Conservation (phyloP, 2,113 vertebrate species). For the Lycocorax pyrrhopterus region DNA sequence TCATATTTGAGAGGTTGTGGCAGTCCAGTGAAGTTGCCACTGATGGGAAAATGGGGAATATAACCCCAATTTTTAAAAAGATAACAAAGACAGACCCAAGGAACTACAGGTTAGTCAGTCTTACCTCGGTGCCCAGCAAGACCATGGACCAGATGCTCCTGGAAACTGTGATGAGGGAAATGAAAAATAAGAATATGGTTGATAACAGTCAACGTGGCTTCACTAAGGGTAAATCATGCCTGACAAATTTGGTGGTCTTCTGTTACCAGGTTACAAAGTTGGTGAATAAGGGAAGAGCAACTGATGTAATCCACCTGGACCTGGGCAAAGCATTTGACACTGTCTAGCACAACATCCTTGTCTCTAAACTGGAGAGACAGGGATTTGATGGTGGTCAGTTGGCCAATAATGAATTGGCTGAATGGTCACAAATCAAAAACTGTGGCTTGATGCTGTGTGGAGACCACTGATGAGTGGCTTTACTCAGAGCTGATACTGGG, state of each 20-base stretch:
- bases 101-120: background rate
- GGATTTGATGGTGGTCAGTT: background rate
- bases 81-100: background rate
- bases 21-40: background rate
- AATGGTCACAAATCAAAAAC: background rate
- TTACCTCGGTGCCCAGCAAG: background rate
- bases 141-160: background rate
- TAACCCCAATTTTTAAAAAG: background rate
- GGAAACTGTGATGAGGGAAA: background rate
- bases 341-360: background rate
- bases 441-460: background rate
- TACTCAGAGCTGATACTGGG: background rate
- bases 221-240: background rate
- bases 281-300: background rate
- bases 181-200: background rate
- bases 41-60: background rate
- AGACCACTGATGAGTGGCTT: background rate
- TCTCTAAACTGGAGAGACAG: background rate
- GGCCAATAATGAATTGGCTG: background rate
- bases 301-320: background rate
- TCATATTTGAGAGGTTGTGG: background rate
- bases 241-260: background rate
- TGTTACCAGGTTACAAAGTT: background rate
- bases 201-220: accelerated
- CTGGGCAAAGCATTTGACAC: background rate